Evolutionary conservation across 2,888 invertebrate species (phyloP), one percentile per base, ranked within the genome.

Genomic region (Drosophila cognata): DNA sequence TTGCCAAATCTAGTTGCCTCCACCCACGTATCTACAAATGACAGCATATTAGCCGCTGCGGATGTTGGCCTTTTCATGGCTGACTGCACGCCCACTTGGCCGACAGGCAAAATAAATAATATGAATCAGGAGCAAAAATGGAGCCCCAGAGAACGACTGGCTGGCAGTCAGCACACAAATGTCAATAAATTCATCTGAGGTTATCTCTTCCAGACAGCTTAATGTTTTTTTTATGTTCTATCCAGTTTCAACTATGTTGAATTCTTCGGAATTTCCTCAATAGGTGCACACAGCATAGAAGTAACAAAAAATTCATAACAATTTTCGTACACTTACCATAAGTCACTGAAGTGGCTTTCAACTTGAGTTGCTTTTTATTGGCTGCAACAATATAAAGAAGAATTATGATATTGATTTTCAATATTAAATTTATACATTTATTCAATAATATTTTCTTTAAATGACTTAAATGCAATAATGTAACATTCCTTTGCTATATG

Each of bases 111-210:
- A 35, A 29, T 7, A 29, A 53, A 57, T 52, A 36, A 33, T 46
- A 41, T 41, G 29, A n/a, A 41, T 51, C 29, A 51, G 52, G 16
- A 68, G 68, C 57, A 63, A 38, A 74, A 59, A 78, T 72, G 61
- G 51, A 63, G 61, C 78, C 64, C 53, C 36, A 55, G 58, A 80
- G 53, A 71, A 29, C 29, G n/a, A 58, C 72, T 70, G 73, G 64
- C 76, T 60, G 56, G 35, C 63, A 77, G 38, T 35, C 71, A 46
- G 62, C 60, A 59, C 57, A 65, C 71, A 88, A 80, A 88, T 77
- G 84, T 88, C 88, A 84, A 88, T 88, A 89, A 88, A 88, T 89
- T 85, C 82, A 85, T 88, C 88, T 85, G 74, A 85, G 84, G 80
- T 85, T 88, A 89, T 88, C 87, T 84, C 79, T 82, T 65, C 85